Conservation (phyloP, 2,797 vertebrate species). For the Coranthus polyacanthus region DNA sequence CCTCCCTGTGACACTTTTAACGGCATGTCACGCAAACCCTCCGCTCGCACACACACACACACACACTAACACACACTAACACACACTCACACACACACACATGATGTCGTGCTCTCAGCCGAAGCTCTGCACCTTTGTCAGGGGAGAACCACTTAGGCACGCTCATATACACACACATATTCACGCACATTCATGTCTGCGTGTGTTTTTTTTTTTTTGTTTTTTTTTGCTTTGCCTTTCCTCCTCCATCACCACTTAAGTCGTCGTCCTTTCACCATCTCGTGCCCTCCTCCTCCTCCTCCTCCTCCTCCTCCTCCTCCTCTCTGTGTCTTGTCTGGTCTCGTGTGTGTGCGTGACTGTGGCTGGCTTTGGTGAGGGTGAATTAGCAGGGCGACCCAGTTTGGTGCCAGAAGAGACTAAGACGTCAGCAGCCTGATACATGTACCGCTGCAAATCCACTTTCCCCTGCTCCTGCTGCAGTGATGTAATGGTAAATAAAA, state of each 20-base stretch:
- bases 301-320: no score
- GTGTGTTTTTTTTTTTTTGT: slow-evolving; percentile 3
- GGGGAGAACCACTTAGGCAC: slow-evolving; percentile 72
- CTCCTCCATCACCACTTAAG: slow-evolving; percentile 34
- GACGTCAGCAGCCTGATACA: slow-evolving; percentile 47
- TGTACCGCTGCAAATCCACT: slow-evolving; percentile 9
- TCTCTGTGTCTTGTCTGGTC: slow-evolving; percentile 61
- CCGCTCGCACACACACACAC: slow-evolving; percentile 20
- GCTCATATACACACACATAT: slow-evolving; percentile 64
- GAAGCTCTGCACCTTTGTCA: slow-evolving; percentile 67
- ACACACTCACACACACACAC: slow-evolving; percentile 27
- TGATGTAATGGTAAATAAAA: slow-evolving; percentile 43
- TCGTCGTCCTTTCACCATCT: slow-evolving; percentile 22
- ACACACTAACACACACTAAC: slow-evolving; percentile 25
- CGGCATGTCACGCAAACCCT: slow-evolving; percentile 77
- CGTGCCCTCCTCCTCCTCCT: no score
- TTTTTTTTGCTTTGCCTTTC: no score
- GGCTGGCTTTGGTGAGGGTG: slow-evolving; percentile 65
- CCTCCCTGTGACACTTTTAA: slow-evolving; percentile 71
- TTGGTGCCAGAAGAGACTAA: slow-evolving; percentile 66
- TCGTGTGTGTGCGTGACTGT: slow-evolving; percentile 79
- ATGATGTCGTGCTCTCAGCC: slow-evolving; percentile 70
- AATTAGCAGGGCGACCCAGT: slow-evolving; percentile 82
- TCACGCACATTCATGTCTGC: slow-evolving; percentile 55
- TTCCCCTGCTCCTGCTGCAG: slow-evolving; percentile 7